Conservation (phyloP, 1,140 invertebrate species). For the Mya arenaria region DNA sequence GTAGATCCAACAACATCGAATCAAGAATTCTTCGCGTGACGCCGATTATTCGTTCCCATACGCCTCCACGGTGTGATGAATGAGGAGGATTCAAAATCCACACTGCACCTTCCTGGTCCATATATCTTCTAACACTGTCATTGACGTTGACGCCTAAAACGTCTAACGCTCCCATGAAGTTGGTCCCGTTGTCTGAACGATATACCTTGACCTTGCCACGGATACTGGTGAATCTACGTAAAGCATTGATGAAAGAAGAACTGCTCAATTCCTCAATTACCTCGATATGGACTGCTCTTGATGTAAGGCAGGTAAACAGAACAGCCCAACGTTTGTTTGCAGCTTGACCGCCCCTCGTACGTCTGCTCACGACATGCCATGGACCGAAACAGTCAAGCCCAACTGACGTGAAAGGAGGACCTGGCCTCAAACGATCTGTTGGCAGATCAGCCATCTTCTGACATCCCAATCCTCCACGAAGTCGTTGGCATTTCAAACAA, state of each 20-base stretch:
- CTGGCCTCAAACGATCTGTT: conserved; percentile 26
- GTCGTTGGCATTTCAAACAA: conserved; percentile 1
- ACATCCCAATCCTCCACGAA: neutral
- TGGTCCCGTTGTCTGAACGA: conserved; percentile 57
- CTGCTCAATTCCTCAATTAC: conserved; percentile 54
- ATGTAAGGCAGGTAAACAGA: conserved; percentile 60
- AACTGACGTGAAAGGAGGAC: conserved; percentile 54
- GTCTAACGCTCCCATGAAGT: conserved; percentile 52
- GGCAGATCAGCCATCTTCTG: conserved; percentile 61
- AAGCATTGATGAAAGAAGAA: conserved; percentile 58
- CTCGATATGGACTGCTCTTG: conserved; percentile 62
- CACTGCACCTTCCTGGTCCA: neutral
- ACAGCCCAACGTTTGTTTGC: conserved; percentile 59
- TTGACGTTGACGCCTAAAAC: neutral
- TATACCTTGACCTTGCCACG: conserved; percentile 49
- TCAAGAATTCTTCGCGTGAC: conserved; percentile 41
- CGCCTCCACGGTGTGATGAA: conserved; percentile 20
- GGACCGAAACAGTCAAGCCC: conserved; percentile 56
- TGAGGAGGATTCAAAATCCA: conserved; percentile 13
- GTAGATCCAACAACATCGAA: conserved; percentile 20
- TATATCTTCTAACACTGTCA: neutral
- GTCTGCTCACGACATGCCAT: conserved; percentile 29
- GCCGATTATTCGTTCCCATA: conserved; percentile 53
- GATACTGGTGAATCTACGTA: conserved; percentile 49
- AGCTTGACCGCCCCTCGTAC: conserved; percentile 49